A percentile compares a stretch with the other conserved stretches of the same genome.
phyloP scores from a whole-genome alignment of 2,113 vertebrate species.

The Ptychochromis oligacanthus region DNA sequence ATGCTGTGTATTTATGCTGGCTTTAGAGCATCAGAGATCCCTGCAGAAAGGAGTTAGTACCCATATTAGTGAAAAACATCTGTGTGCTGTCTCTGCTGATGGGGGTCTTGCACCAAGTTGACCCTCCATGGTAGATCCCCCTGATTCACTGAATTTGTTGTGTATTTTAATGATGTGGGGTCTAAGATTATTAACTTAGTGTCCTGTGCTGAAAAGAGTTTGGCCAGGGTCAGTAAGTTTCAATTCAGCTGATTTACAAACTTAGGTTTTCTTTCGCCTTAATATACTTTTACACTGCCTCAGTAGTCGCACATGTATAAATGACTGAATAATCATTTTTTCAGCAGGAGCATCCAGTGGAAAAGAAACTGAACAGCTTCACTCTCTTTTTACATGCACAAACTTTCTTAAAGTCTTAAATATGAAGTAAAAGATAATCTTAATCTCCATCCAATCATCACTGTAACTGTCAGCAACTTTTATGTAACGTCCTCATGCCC shows the following conservation, averaged over 20 bases:
- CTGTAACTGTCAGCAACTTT: constrained; percentile 49
- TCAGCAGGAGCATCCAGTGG: not conserved
- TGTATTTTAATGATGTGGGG: not conserved
- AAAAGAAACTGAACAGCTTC: not conserved
- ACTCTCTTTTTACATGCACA: not conserved
- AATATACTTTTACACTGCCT: constrained; percentile 3
- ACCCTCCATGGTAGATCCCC: not conserved
- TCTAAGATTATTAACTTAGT: not conserved
- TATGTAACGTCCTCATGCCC: constrained; percentile 64
- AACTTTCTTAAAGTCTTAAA: not conserved
- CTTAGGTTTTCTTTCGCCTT: constrained; percentile 21
- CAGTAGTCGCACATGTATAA: not conserved
- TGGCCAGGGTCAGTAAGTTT: not conserved
- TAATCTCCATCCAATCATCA: constrained; percentile 26
- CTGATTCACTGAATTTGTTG: not conserved
- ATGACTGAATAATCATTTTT: not conserved
- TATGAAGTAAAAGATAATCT: constrained; percentile 52
- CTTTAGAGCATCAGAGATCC: not conserved
- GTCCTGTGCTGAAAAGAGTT: not conserved
- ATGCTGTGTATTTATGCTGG: constrained; percentile 43
- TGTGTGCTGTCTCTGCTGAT: not conserved
- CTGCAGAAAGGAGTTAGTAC: not conserved
- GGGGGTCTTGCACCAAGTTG: not conserved
- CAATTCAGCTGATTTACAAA: not conserved
- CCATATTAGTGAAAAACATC: constrained; percentile 1